phyloP scores from a whole-genome alignment of 37 sponge, comb jelly and placozoan species.

The Agelas oroides region DNA sequence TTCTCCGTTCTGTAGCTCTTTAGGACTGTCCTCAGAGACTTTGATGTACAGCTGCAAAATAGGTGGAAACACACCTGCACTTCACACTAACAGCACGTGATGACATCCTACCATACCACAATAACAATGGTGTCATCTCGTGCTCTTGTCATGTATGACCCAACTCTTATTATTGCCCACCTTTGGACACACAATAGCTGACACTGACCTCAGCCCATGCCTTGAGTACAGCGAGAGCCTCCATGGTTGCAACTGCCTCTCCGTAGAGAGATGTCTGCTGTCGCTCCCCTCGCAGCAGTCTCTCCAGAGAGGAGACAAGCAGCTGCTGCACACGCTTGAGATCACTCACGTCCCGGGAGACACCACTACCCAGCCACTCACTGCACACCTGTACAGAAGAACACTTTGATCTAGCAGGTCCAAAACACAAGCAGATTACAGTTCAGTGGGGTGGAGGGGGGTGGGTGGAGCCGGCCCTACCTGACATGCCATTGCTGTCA shows the following conservation, averaged over 20 bases:
- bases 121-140: too few species aligned
- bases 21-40: constrained; percentile 34
- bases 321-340: constrained; percentile 89
- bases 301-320: constrained; percentile 88
- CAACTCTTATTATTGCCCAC: too few species aligned
- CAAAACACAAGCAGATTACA: too few species aligned
- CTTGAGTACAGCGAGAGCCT: constrained; percentile 90
- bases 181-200: too few species aligned
- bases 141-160: too few species aligned
- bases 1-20: not conserved
- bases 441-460: too few species aligned
- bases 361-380: constrained; percentile 95
- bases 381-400: constrained; percentile 79
- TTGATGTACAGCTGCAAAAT: constrained; percentile 78
- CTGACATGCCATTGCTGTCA: constrained; percentile 97
- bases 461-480: constrained; percentile 20
- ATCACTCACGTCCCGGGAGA: constrained; percentile 85
- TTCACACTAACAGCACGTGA: too few species aligned
- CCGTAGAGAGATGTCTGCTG: constrained; percentile 65
- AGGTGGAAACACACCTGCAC: not conserved
- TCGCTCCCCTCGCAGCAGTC: constrained; percentile 58
- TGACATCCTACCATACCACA: too few species aligned
- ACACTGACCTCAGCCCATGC: constrained; percentile 95
- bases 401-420: too few species aligned
- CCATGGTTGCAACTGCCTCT: constrained; percentile 92